Base-by-base conservation (phyloP, 1,140 invertebrate genomes). In the Cherax destructor region DNA sequence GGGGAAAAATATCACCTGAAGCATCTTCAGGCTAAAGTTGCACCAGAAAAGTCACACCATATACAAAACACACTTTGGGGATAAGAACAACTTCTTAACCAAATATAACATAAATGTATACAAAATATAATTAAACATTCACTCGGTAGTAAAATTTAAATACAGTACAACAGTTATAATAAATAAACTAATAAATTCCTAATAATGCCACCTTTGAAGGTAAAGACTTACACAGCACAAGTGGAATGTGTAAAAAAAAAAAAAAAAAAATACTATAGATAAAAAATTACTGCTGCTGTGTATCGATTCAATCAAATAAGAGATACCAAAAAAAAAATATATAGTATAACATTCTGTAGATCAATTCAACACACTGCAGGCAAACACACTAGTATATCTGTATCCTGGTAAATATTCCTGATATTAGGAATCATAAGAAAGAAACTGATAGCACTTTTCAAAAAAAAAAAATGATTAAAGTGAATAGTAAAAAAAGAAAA, bases 301-400 rank as follows among this genome's bases (percentile, higher is more conserved):
- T 30, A 74, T 7, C 6, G 7, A 74, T 30, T 5, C 69, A 81
- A 16, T 30, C 4, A 56, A 81, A 24, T 1, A 65, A 65, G 16
- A 65, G 50, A 2, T 52, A 81, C 49, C 2, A 24, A 47, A 74
- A 21, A 16, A 84, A 21, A 13, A 65, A 21, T 4, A 69, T 65
- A 83, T 49, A 49, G 18, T 41, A 7, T 11, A 81, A 72, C 4
- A 47, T 50, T 6, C 10, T 30, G 1, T 1, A n/a, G 13, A 69
- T 69, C 5, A 85, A 50, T 52, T 24, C 56, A 30, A 49, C 9
- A 85, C 30, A 85, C 30, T 50, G 21, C 74, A 72, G n/a, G 24
- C 83, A 85, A 72, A 85, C 83, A 85, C 65, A 85, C 83, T 85
- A 85, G 83, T 85, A 85, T 85, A 85, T 74, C 83, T 49, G 83